These are phyloP conservation scores for Parus major DNA, from an alignment of 2,113 vertebrate genomes.

Conservation along the genomic window DNA sequence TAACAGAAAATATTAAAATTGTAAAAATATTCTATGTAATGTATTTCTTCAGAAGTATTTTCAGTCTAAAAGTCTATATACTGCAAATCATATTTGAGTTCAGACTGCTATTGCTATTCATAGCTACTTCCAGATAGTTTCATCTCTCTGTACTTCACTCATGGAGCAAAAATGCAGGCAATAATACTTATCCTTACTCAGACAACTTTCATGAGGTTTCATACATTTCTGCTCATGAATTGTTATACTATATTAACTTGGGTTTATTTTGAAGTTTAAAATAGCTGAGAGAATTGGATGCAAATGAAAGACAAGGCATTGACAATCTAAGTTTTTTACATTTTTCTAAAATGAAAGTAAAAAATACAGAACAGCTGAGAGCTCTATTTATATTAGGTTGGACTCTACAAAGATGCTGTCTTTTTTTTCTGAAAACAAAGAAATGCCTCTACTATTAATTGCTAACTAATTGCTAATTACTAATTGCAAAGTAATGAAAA, in stretches of 20 bases:
- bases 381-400: neutral
- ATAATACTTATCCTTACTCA: neutral
- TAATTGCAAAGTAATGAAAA: neutral
- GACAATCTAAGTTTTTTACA: neutral
- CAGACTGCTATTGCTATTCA: neutral
- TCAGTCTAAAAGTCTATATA: neutral
- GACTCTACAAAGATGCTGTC: neutral
- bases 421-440: neutral
- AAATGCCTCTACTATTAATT: neutral
- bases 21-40: neutral
- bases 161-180: neutral
- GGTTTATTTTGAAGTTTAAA: neutral
- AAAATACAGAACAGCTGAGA: neutral
- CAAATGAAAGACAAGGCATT: neutral
- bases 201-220: neutral
- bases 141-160: neutral
- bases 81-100: neutral
- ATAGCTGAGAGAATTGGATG: neutral
- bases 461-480: neutral
- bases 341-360: neutral
- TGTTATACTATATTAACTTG: neutral
- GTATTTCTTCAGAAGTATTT: fast-evolving
- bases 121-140: neutral
- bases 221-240: neutral
- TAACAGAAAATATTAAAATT: neutral